Percentiles rank a stretch among this genome's conserved stretches.
These are phyloP conservation scores for Salvelinus sp. DNA, from an alignment of 2,113 vertebrate genomes.

Conservation along the genomic window DNA sequence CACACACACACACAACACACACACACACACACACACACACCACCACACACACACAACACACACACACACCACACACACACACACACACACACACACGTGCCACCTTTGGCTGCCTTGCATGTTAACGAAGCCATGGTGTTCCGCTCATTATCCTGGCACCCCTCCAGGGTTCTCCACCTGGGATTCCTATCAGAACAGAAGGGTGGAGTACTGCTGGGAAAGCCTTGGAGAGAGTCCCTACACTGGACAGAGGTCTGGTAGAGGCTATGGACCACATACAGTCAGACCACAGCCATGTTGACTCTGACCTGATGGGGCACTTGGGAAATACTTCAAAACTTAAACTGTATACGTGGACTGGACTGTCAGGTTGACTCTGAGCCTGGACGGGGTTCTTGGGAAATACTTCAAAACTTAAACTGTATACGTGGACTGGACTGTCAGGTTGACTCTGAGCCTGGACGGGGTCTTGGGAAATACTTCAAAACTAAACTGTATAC, in stretches of 20 bases:
- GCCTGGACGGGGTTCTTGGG: not conserved
- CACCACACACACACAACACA: conserved; percentile 21
- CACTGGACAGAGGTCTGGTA: not conserved
- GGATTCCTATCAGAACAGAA: not conserved
- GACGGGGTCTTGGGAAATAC: not conserved
- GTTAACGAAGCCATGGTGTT: not conserved
- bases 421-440: not conserved
- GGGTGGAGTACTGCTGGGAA: not conserved
- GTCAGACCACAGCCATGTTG: not conserved
- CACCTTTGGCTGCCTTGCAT: not conserved
- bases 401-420: not conserved
- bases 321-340: not conserved
- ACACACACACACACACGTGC: conserved; percentile 25
- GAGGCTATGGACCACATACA: not conserved
- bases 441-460: too few species aligned
- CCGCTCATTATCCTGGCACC: not conserved
- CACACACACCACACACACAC: conserved; percentile 23
- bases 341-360: not conserved
- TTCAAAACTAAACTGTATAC: not conserved
- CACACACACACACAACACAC: conserved; percentile 34
- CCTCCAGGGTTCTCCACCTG: not conserved
- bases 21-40: conserved; percentile 35
- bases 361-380: too few species aligned
- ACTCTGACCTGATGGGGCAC: not conserved
- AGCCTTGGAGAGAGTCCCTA: not conserved